phyloP scores from a whole-genome alignment of 2,797 vertebrate species.

The Tenualosa thibaudeaui region DNA sequence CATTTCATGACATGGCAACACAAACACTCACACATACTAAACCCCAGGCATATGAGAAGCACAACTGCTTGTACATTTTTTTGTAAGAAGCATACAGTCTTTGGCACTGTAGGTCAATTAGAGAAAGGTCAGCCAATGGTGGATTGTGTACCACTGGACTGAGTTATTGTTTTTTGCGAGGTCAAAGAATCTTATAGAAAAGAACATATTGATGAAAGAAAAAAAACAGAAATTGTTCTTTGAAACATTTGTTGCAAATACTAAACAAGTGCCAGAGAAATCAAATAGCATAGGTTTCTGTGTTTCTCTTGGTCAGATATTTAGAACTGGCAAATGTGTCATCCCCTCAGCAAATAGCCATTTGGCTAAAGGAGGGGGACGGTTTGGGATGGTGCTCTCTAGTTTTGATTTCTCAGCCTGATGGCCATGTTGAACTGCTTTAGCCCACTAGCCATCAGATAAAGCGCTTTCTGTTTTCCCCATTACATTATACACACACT shows the following conservation, averaged over 20 bases:
- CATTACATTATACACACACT: not conserved
- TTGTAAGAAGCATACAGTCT: conserved; percentile 42
- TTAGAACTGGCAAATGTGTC: not conserved
- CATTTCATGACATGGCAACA: conserved; percentile 30
- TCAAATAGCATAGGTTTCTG: not conserved
- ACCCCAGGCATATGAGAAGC: conserved; percentile 54
- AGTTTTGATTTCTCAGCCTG: not conserved
- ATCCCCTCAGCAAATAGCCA: not conserved
- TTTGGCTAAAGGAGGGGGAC: not conserved
- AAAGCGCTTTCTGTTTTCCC: not conserved
- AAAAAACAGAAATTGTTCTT: not conserved
- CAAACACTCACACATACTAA: conserved; percentile 36
- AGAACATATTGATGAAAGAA: not conserved
- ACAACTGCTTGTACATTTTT: conserved; percentile 59
- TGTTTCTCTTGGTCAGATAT: not conserved
- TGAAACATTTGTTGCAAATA: conserved; percentile 13
- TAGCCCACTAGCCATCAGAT: not conserved
- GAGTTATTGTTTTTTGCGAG: conserved; percentile 26
- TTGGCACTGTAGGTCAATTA: conserved; percentile 35
- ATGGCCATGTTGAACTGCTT: not conserved
- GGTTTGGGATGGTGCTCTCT: not conserved
- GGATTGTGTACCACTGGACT: not conserved
- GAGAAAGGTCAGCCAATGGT: conserved; percentile 15
- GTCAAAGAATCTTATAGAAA: not conserved
- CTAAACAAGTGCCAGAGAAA: conserved; percentile 14